These are phyloP conservation scores for Solea senegalensis DNA, from an alignment of 2,113 vertebrate genomes.

Conservation along the genomic window DNA sequence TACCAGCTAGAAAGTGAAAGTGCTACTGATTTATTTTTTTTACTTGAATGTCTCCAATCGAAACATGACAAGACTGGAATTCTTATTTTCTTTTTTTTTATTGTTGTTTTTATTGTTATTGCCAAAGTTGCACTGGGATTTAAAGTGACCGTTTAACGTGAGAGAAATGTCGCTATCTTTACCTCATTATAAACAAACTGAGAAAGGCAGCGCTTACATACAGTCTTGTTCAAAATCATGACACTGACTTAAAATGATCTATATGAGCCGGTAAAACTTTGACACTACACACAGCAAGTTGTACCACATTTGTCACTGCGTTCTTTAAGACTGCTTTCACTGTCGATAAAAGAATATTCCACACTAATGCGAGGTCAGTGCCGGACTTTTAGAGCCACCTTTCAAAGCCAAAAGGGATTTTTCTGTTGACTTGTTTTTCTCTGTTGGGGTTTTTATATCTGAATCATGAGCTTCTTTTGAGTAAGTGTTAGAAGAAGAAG, in stretches of 20 bases:
- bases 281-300: neutral
- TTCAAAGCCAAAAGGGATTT: neutral
- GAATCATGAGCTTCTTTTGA: slow-evolving; percentile 3
- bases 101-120: slow-evolving; percentile 1
- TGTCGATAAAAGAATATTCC: slow-evolving; percentile 3
- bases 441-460: neutral
- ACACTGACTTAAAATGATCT: neutral
- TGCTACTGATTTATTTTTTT: neutral
- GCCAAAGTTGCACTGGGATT: slow-evolving; percentile 53
- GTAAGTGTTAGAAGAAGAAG: neutral
- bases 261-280: neutral
- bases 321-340: too few species aligned
- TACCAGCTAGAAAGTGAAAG: slow-evolving; percentile 4
- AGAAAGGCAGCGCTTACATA: neutral
- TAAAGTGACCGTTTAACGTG: neutral
- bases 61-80: slow-evolving; percentile 43
- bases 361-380: neutral
- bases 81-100: neutral
- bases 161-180: slow-evolving; percentile 8
- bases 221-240: too few species aligned
- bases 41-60: slow-evolving; percentile 3
- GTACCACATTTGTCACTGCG: neutral
- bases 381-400: neutral
- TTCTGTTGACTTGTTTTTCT: neutral
- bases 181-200: neutral